phyloP scores from a whole-genome alignment of 2,113 vertebrate genomes.

The Dicerorhinus sumatrensis region DNA sequence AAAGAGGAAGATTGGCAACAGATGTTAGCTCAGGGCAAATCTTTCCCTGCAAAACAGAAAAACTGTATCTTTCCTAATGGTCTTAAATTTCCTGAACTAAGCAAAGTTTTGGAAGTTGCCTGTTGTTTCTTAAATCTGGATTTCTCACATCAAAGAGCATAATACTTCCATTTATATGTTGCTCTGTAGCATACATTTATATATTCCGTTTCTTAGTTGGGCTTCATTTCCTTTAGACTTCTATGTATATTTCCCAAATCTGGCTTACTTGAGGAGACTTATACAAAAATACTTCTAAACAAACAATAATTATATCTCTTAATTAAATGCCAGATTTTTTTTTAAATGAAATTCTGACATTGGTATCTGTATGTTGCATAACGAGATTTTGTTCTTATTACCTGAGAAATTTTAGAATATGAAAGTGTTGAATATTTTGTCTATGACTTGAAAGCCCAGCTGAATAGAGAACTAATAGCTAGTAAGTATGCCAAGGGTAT shows the following conservation, averaged over 20 bases:
- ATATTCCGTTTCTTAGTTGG: conserved; percentile 7
- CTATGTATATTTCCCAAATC: background rate
- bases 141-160: background rate
- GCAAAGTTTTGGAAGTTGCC: background rate
- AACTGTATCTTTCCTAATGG: background rate
- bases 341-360: background rate
- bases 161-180: background rate
- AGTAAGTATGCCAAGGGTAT: background rate
- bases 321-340: background rate
- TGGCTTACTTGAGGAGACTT: background rate
- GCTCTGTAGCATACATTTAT: background rate
- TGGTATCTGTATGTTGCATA: background rate
- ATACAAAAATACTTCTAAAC: background rate
- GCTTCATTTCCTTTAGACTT: background rate
- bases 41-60: too few relatives aligned
- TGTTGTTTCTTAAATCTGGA: background rate
- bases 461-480: background rate
- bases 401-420: conserved; percentile 27
- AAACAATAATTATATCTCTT: background rate
- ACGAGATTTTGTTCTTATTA: conserved; percentile 14
- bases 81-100: conserved; percentile 27
- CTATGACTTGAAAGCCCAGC: background rate
- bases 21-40: too few relatives aligned
- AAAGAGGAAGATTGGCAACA: too few relatives aligned
- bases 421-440: background rate